Conservation (phyloP, 2,797 vertebrate species). For the Stomatorhinus walkeri region DNA sequence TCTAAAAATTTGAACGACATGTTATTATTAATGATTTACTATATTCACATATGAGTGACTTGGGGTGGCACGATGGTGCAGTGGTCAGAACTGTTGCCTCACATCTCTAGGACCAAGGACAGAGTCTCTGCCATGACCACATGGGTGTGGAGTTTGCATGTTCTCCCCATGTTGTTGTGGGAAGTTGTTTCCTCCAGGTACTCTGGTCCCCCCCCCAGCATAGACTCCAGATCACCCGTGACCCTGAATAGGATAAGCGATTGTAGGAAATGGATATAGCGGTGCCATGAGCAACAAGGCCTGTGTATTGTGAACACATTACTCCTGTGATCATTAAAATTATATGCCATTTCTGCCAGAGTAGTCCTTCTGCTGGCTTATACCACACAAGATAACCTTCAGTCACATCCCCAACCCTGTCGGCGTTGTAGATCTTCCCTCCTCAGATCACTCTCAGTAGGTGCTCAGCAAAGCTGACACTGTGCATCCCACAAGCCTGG, state of each 20-base stretch:
- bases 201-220: not conserved
- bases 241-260: not conserved
- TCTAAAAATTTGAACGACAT: constrained; percentile 4
- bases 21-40: constrained; percentile 9
- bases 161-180: not conserved
- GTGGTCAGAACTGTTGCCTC: not conserved
- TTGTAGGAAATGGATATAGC: not conserved
- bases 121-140: not conserved
- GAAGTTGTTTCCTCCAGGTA: not conserved
- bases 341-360: not conserved
- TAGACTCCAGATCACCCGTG: not conserved
- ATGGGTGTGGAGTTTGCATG: not conserved
- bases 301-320: not conserved
- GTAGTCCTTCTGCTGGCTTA: not conserved
- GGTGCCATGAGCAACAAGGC: not conserved
- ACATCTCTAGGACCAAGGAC: not conserved
- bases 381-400: not conserved
- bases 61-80: not conserved
- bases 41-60: not conserved
- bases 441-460: not conserved
- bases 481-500: not conserved
- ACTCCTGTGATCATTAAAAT: not conserved
- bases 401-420: not conserved
- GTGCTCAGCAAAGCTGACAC: not conserved
- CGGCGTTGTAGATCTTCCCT: not conserved